phyloP scores from a whole-genome alignment of 2,113 vertebrate species.

The Glaucidium brasilianum region DNA sequence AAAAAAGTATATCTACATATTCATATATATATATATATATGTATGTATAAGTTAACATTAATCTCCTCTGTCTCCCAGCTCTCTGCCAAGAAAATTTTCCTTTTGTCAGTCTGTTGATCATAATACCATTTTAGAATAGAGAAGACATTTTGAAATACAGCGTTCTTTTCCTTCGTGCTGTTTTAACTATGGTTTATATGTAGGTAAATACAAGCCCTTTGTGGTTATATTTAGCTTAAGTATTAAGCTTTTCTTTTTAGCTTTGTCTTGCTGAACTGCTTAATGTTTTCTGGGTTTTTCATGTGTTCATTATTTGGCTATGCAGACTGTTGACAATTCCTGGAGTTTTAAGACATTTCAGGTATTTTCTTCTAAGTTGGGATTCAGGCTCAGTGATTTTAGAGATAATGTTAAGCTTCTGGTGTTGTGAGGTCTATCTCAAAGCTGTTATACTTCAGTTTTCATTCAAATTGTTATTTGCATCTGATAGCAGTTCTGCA shows the following conservation, averaged over 20 bases:
- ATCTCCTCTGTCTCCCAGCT: constrained; percentile 57
- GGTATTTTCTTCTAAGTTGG: background rate
- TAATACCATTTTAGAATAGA: constrained; percentile 61
- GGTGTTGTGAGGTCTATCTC: background rate
- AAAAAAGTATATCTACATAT: background rate
- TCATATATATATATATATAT: too few species aligned
- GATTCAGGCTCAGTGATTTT: background rate
- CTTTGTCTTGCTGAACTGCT: background rate
- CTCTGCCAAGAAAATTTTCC: constrained; percentile 63
- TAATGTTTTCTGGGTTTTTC: background rate
- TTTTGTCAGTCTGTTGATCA: constrained; percentile 64
- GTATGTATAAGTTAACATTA: constrained; percentile 42
- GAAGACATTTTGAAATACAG: constrained; percentile 54
- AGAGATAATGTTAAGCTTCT: background rate
- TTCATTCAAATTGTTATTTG: background rate
- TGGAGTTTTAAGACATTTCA: background rate
- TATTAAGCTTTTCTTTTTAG: background rate
- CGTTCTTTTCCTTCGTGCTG: constrained; percentile 14
- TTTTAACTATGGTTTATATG: background rate
- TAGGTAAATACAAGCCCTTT: background rate
- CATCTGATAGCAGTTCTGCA: background rate
- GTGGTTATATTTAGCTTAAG: background rate
- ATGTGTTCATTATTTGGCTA: background rate
- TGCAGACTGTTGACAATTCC: background rate
- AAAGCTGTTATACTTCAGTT: background rate